Percentiles rank a stretch among this genome's conserved stretches.
Evolutionary conservation across 2,888 invertebrate species (phyloP).

Genomic region (Imbricaverruca yamaguchii): DNA sequence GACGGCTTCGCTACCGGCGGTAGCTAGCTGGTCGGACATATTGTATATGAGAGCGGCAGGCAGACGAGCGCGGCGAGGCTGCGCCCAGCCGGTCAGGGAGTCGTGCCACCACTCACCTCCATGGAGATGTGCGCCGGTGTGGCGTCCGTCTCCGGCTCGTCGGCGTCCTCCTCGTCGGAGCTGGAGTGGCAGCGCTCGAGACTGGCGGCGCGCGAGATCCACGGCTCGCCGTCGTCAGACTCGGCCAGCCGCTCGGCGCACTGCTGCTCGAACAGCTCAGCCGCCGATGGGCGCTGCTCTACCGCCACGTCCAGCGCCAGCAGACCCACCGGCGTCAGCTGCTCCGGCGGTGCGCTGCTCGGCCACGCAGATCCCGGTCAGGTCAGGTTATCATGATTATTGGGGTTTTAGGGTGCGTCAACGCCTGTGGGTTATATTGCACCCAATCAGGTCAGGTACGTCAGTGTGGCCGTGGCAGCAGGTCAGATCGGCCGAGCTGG

Average conservation of each 20-base stretch:
- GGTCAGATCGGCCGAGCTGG: background rate
- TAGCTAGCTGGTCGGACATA: too few relatives aligned
- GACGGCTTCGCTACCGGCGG: too few relatives aligned
- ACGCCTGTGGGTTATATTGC: too few relatives aligned
- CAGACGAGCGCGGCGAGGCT: too few relatives aligned
- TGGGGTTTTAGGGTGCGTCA: too few relatives aligned
- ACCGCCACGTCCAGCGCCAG: background rate
- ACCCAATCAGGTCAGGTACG: too few relatives aligned
- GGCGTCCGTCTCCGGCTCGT: background rate
- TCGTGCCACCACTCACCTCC: background rate
- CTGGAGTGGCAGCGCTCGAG: conserved; percentile 2
- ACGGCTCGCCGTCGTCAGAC: background rate
- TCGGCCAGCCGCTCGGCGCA: background rate
- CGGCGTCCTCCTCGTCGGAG: conserved; percentile 5
- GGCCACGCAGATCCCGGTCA: background rate
- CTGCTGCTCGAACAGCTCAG: conserved; percentile 20
- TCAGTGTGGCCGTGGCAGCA: background rate
- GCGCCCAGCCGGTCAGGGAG: too few relatives aligned
- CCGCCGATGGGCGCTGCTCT: conserved; percentile 1
- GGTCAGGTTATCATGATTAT: too few relatives aligned
- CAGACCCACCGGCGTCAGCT: conserved; percentile 2
- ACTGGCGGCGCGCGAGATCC: background rate
- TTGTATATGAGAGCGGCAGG: too few relatives aligned
- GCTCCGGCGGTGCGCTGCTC: background rate
- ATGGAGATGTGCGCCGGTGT: background rate